Conservation (phyloP, 2,888 invertebrate species). For the Melolontha melolontha region DNA sequence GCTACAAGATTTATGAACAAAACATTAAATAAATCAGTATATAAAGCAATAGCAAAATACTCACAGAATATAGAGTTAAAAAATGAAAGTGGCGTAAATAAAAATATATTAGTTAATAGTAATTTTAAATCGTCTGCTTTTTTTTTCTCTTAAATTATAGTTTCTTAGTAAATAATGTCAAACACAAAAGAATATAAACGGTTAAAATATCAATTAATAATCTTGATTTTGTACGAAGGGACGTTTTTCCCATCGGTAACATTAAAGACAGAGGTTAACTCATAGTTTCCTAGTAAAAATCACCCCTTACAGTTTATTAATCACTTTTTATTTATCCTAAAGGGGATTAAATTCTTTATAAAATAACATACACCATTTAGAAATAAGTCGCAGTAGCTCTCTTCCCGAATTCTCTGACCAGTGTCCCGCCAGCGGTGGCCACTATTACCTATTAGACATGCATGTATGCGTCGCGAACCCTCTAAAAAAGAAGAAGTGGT, state of each 20-base stretch:
- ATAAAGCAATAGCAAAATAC: no score
- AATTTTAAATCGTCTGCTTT: no score
- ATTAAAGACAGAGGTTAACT: background rate
- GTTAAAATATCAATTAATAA: conserved; percentile 32
- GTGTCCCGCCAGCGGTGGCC: conserved; percentile 24
- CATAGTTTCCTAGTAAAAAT: background rate
- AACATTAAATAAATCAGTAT: no score
- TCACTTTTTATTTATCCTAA: conserved; percentile 9
- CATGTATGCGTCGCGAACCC: conserved; percentile 55
- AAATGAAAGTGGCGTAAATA: no score
- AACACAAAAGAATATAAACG: conserved; percentile 8
- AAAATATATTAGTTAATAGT: no score
- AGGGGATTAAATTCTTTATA: conserved; percentile 28
- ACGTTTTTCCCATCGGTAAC: conserved; percentile 17
- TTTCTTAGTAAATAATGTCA: no score
- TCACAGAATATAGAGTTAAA: no score
- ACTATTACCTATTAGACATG: conserved; percentile 57
- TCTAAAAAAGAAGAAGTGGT: conserved; percentile 28
- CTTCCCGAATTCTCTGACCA: background rate
- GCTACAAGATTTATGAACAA: no score
- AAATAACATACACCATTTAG: conserved; percentile 13
- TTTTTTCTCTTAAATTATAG: no score
- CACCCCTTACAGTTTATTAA: conserved; percentile 19
- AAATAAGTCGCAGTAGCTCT: background rate
- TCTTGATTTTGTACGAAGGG: conserved; percentile 15